Conservation (phyloP, 2,797 vertebrate genomes). For the Lutra lutra region DNA sequence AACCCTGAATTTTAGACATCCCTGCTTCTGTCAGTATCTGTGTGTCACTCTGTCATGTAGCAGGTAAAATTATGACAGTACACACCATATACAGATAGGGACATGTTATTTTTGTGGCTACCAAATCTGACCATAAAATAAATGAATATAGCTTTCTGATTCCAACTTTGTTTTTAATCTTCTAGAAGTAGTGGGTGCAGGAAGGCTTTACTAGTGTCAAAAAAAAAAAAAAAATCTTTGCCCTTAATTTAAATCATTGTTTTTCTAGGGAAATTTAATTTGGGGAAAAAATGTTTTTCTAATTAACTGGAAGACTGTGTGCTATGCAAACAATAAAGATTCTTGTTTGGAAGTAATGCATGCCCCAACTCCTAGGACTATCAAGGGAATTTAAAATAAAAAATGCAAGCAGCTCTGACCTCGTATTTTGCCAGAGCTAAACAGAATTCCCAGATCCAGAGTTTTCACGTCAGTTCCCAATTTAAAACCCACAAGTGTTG, state of each 20-base stretch:
- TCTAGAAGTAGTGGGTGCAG: conserved; percentile 18
- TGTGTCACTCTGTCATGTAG: background rate
- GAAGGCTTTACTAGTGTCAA: conserved; percentile 39
- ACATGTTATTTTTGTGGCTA: background rate
- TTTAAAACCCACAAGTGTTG: conserved; percentile 72
- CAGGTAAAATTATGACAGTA: background rate
- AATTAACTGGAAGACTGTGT: conserved; percentile 85
- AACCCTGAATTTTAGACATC: background rate
- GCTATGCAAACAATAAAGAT: conserved; percentile 86
- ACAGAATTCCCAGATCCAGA: conserved; percentile 78
- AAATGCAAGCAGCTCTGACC: conserved; percentile 76
- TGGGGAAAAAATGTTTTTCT: conserved; percentile 84
- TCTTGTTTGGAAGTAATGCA: conserved; percentile 85
- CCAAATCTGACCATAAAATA: conserved; percentile 41
- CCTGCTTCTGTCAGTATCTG: background rate
- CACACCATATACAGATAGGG: background rate
- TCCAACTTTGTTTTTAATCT: conserved; percentile 57
- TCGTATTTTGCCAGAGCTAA: conserved; percentile 80
- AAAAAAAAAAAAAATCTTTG: conserved; percentile 74
- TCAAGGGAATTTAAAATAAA: conserved; percentile 85
- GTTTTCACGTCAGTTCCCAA: conserved; percentile 72
- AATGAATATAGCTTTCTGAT: background rate
- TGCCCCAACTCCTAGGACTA: conserved; percentile 84
- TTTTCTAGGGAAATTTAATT: conserved; percentile 87
- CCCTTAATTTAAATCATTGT: conserved; percentile 85